Percentiles rank a stretch among this genome's conserved stretches.
phyloP scores from a whole-genome alignment of 1,140 invertebrate species.

The Drosophila grimshawi region DNA sequence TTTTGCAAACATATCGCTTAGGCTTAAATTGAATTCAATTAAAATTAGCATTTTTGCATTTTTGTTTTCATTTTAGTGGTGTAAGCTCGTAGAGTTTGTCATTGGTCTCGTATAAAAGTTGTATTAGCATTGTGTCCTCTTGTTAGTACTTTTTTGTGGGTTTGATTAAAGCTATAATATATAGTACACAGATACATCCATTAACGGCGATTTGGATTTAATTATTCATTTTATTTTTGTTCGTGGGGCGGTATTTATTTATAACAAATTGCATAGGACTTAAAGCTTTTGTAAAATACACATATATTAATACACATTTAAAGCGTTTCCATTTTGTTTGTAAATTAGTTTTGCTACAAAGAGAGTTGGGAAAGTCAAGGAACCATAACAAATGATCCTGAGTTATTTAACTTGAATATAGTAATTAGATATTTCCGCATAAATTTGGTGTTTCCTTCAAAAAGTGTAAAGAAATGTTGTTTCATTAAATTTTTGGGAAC shows the following conservation, averaged over 20 bases:
- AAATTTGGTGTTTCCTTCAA: conserved; percentile 64
- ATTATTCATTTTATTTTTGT: background rate
- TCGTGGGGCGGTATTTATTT: background rate
- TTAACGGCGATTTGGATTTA: conserved; percentile 2
- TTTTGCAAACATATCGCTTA: background rate
- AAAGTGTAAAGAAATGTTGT: conserved; percentile 53
- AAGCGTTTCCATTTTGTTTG: conserved; percentile 50
- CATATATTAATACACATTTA: conserved; percentile 61
- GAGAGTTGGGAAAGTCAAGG: conserved; percentile 22
- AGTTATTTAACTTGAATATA: conserved; percentile 31
- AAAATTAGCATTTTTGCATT: conserved; percentile 19
- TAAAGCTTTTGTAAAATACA: conserved; percentile 43
- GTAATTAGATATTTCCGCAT: conserved; percentile 21
- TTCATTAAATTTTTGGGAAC: conserved; percentile 60
- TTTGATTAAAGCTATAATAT: conserved; percentile 62
- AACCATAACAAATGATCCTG: conserved; percentile 50
- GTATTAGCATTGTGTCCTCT: conserved; percentile 45
- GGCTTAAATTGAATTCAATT: conserved; percentile 2
- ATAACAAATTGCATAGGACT: conserved; percentile 25
- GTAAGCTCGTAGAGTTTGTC: conserved; percentile 75
- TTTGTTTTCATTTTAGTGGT: conserved; percentile 46
- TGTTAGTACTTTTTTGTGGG: conserved; percentile 23
- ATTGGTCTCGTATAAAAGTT: conserved; percentile 68
- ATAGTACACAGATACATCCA: conserved; percentile 28
- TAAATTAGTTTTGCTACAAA: conserved; percentile 4